Conservation (phyloP, 2,113 vertebrate species). For the Leptocoma aspasia region DNA sequence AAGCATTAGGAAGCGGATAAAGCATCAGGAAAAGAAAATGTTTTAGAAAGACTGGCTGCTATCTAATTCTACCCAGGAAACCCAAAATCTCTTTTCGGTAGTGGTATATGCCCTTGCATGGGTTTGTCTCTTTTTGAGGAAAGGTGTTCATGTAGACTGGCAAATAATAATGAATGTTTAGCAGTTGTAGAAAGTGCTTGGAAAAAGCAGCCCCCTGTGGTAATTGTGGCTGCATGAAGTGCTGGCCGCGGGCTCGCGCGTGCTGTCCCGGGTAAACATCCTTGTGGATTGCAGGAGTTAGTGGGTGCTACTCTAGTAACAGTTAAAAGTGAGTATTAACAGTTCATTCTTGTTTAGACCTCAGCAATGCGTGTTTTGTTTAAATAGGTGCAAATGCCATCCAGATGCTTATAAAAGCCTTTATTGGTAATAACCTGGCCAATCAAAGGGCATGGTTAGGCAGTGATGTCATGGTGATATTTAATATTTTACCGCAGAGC, state of each 20-base stretch:
- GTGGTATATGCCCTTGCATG: background rate
- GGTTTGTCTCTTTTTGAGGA: background rate
- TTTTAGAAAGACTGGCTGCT: background rate
- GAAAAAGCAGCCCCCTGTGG: background rate
- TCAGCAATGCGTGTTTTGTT: constrained; percentile 79
- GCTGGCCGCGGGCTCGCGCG: background rate
- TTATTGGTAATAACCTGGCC: constrained; percentile 79
- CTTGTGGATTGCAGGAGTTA: constrained; percentile 68
- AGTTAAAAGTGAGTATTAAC: constrained; percentile 80
- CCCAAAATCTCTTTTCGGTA: background rate
- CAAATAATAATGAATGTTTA: background rate
- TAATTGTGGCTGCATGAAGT: background rate
- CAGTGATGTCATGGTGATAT: constrained; percentile 76
- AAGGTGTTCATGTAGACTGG: background rate
- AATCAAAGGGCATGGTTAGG: constrained; percentile 77
- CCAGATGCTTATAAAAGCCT: constrained; percentile 84
- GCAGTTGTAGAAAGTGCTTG: background rate
- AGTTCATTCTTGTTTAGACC: constrained; percentile 81
- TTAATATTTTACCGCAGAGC: constrained; percentile 77
- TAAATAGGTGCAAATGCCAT: constrained; percentile 85
- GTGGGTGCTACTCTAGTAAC: constrained; percentile 77
- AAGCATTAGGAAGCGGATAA: background rate
- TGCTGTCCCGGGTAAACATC: constrained; percentile 57
- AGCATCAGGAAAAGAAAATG: background rate
- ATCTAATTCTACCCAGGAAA: background rate